Base-by-base conservation (phyloP, 2,113 vertebrate genomes). In the Bettongia penicillata region DNA sequence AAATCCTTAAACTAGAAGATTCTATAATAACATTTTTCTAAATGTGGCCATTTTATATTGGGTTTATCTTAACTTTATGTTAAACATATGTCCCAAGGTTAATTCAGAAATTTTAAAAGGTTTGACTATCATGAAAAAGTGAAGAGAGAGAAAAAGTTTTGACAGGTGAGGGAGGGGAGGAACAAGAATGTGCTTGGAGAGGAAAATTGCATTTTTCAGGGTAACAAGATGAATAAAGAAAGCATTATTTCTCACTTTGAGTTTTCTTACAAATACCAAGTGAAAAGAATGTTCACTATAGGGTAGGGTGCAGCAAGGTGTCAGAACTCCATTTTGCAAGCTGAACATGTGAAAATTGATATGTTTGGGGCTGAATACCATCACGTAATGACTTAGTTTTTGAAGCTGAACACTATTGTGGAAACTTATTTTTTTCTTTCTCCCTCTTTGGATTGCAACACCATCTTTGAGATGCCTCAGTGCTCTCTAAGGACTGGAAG, bases 51-150 rank as follows among this genome's bases (percentile, higher is more conserved):
- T 51, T 95, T 97, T 92, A 91, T 31, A 24, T 50, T 8, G 91
- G n/a, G 92, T 96, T 95, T 96, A 8, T 95, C 97, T 97, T 19
- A 9, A 3, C 90, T 94, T 94, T 49, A 77, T 53, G 92, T 57
- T 91, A 61, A 96, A 53, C 24, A 9, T 52, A 49, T 11, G 90
- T 14, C 90, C 84, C 91, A 51, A 96, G 50, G 95, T 97, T 91
- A 97, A 97, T 96, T 90, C 89, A n/a, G 12, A 51, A 50, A 8
- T 93, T 90, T 91, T 51, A 55, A 92, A 31, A 93, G 91, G 43
- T 28, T 90, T 89, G 92, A 94, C 49, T 26, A 2, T 1, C 16
- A 91, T n/a, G 93, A n/a, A 93, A 91, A 84, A 61, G 57, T 23
- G 0, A 31, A 26, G 84, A 51, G 48, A 61, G 53, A 94, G 8